A percentile compares a stretch with the other conserved stretches of the same genome.
phyloP scores from a whole-genome alignment of 2,113 vertebrate species.

The Piprites chloris region DNA sequence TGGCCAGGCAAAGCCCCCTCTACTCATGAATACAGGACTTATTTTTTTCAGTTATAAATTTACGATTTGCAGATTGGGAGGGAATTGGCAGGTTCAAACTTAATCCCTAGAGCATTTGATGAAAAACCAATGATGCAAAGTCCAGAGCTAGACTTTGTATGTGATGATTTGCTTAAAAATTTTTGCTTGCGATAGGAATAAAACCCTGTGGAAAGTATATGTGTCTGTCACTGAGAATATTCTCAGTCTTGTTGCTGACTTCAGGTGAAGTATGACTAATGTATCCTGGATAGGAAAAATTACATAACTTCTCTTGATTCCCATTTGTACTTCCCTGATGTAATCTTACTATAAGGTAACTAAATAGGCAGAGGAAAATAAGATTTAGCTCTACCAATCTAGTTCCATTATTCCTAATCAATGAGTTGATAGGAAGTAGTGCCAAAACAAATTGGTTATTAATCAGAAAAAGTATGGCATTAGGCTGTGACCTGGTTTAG shows the following conservation, averaged over 20 bases:
- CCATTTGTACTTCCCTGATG: background rate
- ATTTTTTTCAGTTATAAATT: background rate
- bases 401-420: background rate
- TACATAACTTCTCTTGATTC: background rate
- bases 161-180: slow-evolving; percentile 17
- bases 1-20: background rate
- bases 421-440: background rate
- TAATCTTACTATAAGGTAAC: background rate
- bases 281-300: background rate
- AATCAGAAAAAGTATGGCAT: background rate
- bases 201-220: background rate
- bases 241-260: background rate
- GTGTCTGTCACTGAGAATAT: background rate
- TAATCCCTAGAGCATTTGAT: slow-evolving; percentile 1
- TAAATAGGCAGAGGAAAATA: background rate
- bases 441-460: background rate
- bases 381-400: background rate
- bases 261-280: background rate
- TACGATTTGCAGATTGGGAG: slow-evolving; percentile 35
- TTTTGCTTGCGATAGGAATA: background rate
- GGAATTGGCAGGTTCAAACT: slow-evolving; percentile 1
- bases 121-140: slow-evolving; percentile 25
- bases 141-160: background rate
- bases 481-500: background rate
- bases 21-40: background rate